Percentiles rank a stretch among this genome's conserved stretches.
phyloP scores from a whole-genome alignment of 2,888 invertebrate genomes.

The Nephrotoma appendiculata region DNA sequence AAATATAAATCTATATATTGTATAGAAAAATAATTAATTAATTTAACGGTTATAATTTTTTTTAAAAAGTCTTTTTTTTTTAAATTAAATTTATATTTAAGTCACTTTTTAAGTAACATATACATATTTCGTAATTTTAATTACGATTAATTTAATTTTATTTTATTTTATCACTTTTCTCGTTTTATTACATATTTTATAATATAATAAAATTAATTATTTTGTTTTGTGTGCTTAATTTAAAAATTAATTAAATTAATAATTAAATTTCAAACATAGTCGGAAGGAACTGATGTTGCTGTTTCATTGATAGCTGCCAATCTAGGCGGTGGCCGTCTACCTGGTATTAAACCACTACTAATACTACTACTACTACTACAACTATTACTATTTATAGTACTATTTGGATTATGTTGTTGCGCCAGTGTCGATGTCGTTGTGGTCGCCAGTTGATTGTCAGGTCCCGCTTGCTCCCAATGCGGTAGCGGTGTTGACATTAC shows the following conservation, averaged over 20 bases:
- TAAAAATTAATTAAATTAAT: not conserved
- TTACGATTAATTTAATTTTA: not conserved
- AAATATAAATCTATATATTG: not conserved
- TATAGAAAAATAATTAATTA: not conserved
- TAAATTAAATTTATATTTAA: not conserved
- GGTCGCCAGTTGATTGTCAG: not conserved
- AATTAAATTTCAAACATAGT: constrained; percentile 34
- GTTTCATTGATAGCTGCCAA: constrained; percentile 43
- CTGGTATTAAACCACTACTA: constrained; percentile 19
- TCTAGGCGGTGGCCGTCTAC: constrained; percentile 31
- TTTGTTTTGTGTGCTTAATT: not conserved
- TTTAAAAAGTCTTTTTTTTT: not conserved
- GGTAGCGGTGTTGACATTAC: constrained; percentile 35
- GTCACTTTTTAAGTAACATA: constrained; percentile 3
- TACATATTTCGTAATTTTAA: not conserved
- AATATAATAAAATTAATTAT: not conserved
- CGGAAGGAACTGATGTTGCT: constrained; percentile 40
- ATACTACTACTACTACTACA: constrained; percentile 18
- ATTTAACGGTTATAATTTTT: not conserved
- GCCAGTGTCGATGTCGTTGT: not conserved
- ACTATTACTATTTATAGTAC: not conserved
- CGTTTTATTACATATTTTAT: not conserved
- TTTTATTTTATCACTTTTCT: constrained; percentile 1
- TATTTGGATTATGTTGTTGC: not conserved
- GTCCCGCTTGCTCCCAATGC: constrained; percentile 22